Evolutionary conservation across 2,888 invertebrate species (phyloP).

Genomic region (Fragum whitleyi): DNA sequence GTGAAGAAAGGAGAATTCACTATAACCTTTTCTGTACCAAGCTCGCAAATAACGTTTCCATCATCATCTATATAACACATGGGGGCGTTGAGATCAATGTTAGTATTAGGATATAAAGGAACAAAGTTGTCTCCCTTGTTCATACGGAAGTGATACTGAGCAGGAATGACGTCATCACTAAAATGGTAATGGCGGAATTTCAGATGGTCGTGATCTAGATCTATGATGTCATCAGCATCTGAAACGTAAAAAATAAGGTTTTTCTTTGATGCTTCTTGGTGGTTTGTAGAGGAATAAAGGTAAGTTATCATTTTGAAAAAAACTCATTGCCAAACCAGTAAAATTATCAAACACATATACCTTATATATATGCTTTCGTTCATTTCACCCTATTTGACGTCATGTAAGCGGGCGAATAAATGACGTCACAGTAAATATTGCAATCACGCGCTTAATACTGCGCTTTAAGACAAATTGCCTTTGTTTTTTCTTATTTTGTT

Average conservation of each 20-base stretch:
- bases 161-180: slow-evolving; percentile 34
- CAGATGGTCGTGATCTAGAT: slow-evolving; percentile 59
- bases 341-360: too few species aligned
- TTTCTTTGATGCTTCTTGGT: background rate
- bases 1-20: too few species aligned
- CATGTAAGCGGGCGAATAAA: too few species aligned
- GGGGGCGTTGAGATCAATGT: slow-evolving; percentile 62
- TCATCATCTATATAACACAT: slow-evolving; percentile 53
- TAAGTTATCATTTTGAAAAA: background rate
- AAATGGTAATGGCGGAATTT: slow-evolving; percentile 47
- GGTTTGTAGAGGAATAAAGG: background rate
- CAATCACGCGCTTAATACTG: too few species aligned
- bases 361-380: too few species aligned
- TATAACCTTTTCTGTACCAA: slow-evolving; percentile 60
- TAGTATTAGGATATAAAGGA: slow-evolving; percentile 41
- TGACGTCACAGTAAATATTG: too few species aligned
- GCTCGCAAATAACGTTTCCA: slow-evolving; percentile 60
- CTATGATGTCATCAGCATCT: slow-evolving; percentile 61
- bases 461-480: too few species aligned
- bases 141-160: slow-evolving; percentile 62
- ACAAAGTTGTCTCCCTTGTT: slow-evolving; percentile 37
- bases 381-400: too few species aligned
- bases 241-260: slow-evolving; percentile 26
- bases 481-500: too few species aligned
- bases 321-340: too few species aligned